Base-by-base conservation (phyloP, 1,140 invertebrate species). In the Anthonomus grandis region DNA sequence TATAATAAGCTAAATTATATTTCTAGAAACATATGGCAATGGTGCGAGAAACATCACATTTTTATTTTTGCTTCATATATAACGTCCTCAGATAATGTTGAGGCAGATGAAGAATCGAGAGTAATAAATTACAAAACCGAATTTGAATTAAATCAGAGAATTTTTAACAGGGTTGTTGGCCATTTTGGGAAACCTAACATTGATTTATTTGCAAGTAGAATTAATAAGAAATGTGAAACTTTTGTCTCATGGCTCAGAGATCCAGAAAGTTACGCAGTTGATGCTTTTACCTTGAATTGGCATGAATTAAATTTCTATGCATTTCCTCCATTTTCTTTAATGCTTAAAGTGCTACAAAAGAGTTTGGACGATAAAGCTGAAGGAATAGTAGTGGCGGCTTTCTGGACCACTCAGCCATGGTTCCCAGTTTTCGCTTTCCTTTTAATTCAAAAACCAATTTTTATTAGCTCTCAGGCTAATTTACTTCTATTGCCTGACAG, bases 331-430 rank as follows among this genome's bases (percentile, higher is more conserved):
- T 62, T 69, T 52, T 18, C 55, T 9, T 6, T 65, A 21, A 61
- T 69, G 37, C 34, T 59, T 5, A 55, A 57, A 52, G n/a, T n/a
- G n/a, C 45, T 68, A 46, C 44, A 59, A 18, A 69, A 68, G 58
- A 64, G 63, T 27, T 58, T 59, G 10, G 13, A 17, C 19, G 69
- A 70, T 21, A 54, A 60, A 34, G 61, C 66, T 37, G 38, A 10
- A 18, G 66, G 64, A 6, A 59, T 71, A n/a, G 15, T 70, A 4
- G 37, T 70, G 15, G 62, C 70, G 49, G 71, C 68, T 67, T 15
- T 39, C 18, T 67, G 63, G 57, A 34, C 52, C 15, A 1, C 59
- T 13, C 61, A 70, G 37, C 58, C 49, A 2, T 73, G 69, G 69
- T 72, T 57, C 37, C 64, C 70, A 4, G 4, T 56, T 15, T 50